Base-by-base conservation (phyloP, 2,113 vertebrate genomes). In the Toxotes chatareus region DNA sequence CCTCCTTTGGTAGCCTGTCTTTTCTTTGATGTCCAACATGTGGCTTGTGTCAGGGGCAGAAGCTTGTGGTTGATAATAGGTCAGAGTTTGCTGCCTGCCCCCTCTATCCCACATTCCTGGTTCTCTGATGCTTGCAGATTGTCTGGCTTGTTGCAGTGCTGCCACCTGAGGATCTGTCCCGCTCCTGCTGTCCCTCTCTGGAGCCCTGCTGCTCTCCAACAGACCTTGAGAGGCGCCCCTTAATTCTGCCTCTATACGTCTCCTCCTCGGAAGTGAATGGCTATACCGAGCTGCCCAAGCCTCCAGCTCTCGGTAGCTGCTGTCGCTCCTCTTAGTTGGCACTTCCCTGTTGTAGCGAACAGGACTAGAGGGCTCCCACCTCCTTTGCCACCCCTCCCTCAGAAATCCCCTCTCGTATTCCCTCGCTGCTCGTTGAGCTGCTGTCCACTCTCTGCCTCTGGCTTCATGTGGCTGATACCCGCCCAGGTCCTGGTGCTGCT, bases 221-320 rank as follows among this genome's bases (percentile, higher is more conserved):
- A 76, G 36, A 16, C 85, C 71, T 17, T 88, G 90, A 27, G 71
- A 80, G 13, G 84, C 6, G 0, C 88, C 90, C 61, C 85, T 86
- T 42, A 88, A 42, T 63, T 83, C 94, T 7, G 83, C 87, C 67
- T 94, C 94, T 71, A 91, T 73, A 1, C 81, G 87, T 63, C 85
- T 90, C 75, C 84, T 93, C 75, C 94, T 91, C 3, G 93, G 93
- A 19, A 95, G 86, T 9, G 94, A 94, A 67, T 93, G 93, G 74
- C 93, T 92, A 47, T 94, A 94, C 61, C 92, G 88, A 10, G 91
- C 80, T 3, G 90, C 93, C 94, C 93, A 93, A 17, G 93, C 92
- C 85, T 93, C 93, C 63, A 94, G 66, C 85, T 95, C 94, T 66
- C 89, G 61, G 40, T 91, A 91, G 85, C 90, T 94, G 84, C 83